Evolutionary conservation across 1,140 invertebrate genomes (phyloP), one percentile per base, ranked within the genome.

Genomic region (Calephelis nemesis): DNA sequence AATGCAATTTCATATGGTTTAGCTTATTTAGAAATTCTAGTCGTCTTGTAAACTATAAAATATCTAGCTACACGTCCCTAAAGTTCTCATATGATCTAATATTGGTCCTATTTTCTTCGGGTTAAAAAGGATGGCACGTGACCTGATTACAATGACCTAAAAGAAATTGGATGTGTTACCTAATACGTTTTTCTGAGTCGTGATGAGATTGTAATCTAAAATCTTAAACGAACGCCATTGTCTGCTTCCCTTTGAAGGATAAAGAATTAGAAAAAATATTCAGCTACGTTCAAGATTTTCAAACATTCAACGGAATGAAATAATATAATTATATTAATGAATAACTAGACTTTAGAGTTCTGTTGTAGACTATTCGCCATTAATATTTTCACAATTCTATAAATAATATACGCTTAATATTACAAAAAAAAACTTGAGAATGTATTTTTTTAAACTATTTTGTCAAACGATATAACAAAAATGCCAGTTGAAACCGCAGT

Each of bases 171-270:
- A 54, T 19, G 19, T 54, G 52, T 54, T 54, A 8, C 15, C 52
- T 54, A 54, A 54, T 54, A 54, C 52, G 52, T 54, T 54, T 54
- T 54, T 54, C 52, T 54, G 19, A 54, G 52, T 30, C 52, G 52
- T 54, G 52, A 39, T 54, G 52, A 54, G 52, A 54, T 54, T 58
- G 50, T 58, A 58, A 58, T 39, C 52, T 58, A 30, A 58, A 58
- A 58, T 11, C 52, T 54, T 11, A 58, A 58, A 58, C 11, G 52
- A 58, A 11, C 15, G 4, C 15, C 30, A 58, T 58, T 58, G 52
- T 58, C 6, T 30, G 52, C 30, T 58, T 58, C 30, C 8, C 19
- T 54, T 54, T 58, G 52, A 58, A 58, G 54, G 12, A 10, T 30
- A 30, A 30, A 12, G 54, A 39, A 58, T 39, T 19, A n/a, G 7